phyloP scores from a whole-genome alignment of 2,888 invertebrate species.

The Yponomeuta sedellus region DNA sequence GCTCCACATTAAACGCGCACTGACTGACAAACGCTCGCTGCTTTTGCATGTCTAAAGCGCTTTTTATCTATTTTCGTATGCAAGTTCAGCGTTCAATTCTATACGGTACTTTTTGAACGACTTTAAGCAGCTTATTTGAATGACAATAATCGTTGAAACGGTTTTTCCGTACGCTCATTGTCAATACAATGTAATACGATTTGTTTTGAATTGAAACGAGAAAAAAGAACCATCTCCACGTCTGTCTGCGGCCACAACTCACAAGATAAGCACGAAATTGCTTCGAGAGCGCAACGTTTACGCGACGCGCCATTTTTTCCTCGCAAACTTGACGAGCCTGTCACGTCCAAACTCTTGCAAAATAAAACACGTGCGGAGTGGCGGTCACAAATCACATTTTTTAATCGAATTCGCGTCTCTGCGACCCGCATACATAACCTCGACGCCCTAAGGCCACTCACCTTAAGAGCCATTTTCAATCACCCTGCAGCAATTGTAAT shows the following conservation, averaged over 20 bases:
- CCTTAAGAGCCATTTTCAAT: slow-evolving; percentile 34
- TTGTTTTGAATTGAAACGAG: background rate
- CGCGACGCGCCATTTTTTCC: slow-evolving; percentile 37
- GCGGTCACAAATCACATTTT: slow-evolving; percentile 74
- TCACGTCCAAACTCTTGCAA: slow-evolving; percentile 64
- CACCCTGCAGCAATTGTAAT: slow-evolving; percentile 20
- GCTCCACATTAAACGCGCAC: slow-evolving; percentile 41
- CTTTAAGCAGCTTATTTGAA: background rate
- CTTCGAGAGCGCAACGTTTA: slow-evolving; percentile 13
- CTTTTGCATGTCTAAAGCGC: slow-evolving; percentile 12
- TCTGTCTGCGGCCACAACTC: slow-evolving; percentile 5
- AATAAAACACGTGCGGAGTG: slow-evolving; percentile 68
- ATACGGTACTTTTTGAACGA: background rate
- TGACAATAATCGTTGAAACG: background rate
- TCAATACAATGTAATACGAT: background rate
- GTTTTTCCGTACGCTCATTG: background rate
- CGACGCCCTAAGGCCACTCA: slow-evolving; percentile 24
- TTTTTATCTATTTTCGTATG: slow-evolving; percentile 9
- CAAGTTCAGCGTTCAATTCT: background rate
- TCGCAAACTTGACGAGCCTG: slow-evolving; percentile 49
- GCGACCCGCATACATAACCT: slow-evolving; percentile 30
- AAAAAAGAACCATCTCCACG: background rate
- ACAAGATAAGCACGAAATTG: slow-evolving; percentile 10
- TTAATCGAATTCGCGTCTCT: slow-evolving; percentile 70
- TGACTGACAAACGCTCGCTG: slow-evolving; percentile 51